Conservation (phyloP, 1,140 invertebrate species). For the Drosophila pseudoobscura region DNA sequence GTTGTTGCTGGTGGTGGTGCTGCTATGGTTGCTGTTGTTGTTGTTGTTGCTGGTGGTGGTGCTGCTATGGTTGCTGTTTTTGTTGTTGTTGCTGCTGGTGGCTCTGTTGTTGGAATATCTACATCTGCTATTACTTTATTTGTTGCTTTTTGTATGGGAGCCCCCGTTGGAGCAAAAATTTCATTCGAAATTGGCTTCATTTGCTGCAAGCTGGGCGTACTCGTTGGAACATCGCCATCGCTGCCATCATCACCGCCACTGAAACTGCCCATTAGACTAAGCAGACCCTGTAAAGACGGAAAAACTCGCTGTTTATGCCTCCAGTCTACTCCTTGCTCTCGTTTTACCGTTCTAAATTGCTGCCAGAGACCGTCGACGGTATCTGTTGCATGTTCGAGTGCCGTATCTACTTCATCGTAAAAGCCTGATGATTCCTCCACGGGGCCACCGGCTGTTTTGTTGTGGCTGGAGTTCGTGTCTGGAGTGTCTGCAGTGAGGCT, state of each 20-base stretch:
- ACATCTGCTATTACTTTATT: no score
- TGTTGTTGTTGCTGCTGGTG: neutral
- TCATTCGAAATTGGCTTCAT: conserved; percentile 38
- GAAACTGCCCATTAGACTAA: conserved; percentile 31
- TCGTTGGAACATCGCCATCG: conserved; percentile 12
- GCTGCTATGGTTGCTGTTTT: rapidly evolving
- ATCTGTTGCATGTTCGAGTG: conserved; percentile 47
- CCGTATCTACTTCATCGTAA: conserved; percentile 49
- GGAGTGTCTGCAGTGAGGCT: neutral
- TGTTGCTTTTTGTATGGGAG: no score
- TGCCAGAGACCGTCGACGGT: conserved; percentile 45
- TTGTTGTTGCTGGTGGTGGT: neutral
- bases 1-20: neutral
- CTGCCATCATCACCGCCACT: conserved; percentile 12
- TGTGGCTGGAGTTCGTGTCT: conserved; percentile 21
- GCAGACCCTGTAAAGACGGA: conserved; percentile 36
- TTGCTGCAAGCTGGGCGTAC: conserved; percentile 20
- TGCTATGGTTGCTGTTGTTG: neutral
- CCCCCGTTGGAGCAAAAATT: neutral
- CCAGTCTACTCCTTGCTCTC: neutral
- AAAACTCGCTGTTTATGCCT: conserved; percentile 7
- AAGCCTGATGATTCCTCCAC: conserved; percentile 4
- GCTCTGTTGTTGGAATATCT: neutral
- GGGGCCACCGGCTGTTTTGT: conserved; percentile 12
- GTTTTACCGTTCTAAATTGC: conserved; percentile 59